Evolutionary conservation across 92 coral and sea anemone genomes (phyloP).

Genomic region (Porites divaricata): DNA sequence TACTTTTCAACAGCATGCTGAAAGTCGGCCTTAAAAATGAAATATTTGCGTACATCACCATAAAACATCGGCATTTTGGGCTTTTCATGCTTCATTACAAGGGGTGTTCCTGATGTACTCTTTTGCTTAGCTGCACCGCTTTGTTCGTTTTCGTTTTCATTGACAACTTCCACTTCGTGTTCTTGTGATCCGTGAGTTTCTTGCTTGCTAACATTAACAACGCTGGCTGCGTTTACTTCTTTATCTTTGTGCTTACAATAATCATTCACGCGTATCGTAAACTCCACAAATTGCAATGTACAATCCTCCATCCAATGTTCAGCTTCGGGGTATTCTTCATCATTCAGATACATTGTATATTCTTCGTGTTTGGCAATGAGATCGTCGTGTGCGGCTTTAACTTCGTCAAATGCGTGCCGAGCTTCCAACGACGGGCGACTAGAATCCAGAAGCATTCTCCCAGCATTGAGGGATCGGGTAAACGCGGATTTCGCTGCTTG

Average conservation of each 20-base stretch:
- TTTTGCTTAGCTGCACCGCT: too few relatives aligned
- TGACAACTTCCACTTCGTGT: background rate
- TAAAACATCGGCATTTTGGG: slow-evolving; percentile 46
- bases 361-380: slow-evolving; percentile 13
- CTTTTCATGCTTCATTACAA: slow-evolving; percentile 45
- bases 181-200: background rate
- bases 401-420: slow-evolving; percentile 13
- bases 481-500: slow-evolving; percentile 34
- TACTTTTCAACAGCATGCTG: too few relatives aligned
- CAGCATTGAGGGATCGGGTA: slow-evolving; percentile 19
- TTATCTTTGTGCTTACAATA: background rate
- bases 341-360: slow-evolving; percentile 25
- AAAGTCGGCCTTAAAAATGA: slow-evolving; percentile 59
- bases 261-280: slow-evolving; percentile 16
- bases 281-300: slow-evolving; percentile 1
- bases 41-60: slow-evolving; percentile 68
- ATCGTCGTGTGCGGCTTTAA: slow-evolving; percentile 26
- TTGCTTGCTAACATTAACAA: too few relatives aligned
- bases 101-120: background rate
- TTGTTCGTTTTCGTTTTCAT: too few relatives aligned
- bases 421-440: slow-evolving; percentile 37
- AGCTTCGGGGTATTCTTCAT: slow-evolving; percentile 16
- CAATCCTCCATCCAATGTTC: slow-evolving; percentile 34
- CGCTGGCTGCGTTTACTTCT: too few relatives aligned
- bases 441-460: slow-evolving; percentile 10